Conservation (phyloP, 2,113 vertebrate genomes). For the Reinhardtius hippoglossoides region DNA sequence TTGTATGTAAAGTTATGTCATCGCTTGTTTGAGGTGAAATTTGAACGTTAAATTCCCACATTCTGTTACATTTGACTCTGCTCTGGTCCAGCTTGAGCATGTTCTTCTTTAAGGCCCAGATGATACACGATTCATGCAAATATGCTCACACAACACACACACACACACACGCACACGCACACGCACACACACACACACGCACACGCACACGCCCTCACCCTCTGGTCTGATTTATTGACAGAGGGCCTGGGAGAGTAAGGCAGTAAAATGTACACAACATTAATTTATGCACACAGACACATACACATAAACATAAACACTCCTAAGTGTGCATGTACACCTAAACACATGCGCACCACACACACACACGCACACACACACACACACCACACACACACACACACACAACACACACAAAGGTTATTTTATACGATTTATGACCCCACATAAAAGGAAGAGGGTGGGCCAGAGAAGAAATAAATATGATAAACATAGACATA, state of each 20-base stretch:
- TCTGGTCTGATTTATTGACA: constrained; percentile 20
- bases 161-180: too few relatives aligned
- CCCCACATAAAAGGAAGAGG: constrained; percentile 48
- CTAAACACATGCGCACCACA: background rate
- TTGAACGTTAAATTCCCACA: background rate
- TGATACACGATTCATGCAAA: too few relatives aligned
- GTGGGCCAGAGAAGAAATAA: constrained; percentile 42
- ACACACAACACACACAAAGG: background rate
- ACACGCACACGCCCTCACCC: background rate
- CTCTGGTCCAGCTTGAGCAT: too few relatives aligned
- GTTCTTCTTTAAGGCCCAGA: too few relatives aligned
- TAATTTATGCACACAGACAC: constrained; percentile 23
- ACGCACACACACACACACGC: too few relatives aligned
- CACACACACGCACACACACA: background rate
- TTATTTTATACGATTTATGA: constrained; percentile 42
- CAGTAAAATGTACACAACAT: constrained; percentile 44
- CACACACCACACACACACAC: too few relatives aligned
- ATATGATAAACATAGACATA: constrained; percentile 38
- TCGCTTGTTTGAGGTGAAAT: background rate
- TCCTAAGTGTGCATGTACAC: constrained; percentile 17
- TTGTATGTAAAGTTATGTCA: too few relatives aligned
- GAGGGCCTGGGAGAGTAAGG: constrained; percentile 18
- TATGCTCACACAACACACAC: too few relatives aligned
- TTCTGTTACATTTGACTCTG: background rate
- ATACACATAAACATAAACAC: background rate